These are phyloP conservation scores for Brachionus manjavacas DNA, from an alignment of 1,140 invertebrate genomes.

Conservation along the genomic window DNA sequence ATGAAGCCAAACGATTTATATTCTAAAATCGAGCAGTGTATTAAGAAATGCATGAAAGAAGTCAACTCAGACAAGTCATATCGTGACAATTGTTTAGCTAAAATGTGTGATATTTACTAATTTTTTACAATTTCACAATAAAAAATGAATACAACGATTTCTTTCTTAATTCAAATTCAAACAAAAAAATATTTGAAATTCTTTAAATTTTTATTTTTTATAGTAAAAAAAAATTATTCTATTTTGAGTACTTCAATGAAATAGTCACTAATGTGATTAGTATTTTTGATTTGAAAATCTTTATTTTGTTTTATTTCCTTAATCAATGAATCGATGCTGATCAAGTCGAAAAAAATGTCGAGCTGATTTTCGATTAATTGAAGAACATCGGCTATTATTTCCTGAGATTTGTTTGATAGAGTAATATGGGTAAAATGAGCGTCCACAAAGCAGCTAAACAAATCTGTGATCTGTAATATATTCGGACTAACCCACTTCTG, in stretches of 20 bases:
- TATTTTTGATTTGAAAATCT: constrained; percentile 23
- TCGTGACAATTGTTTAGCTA: constrained; percentile 29
- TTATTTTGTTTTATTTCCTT: constrained; percentile 41
- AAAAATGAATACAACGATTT: neutral
- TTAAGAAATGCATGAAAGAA: constrained; percentile 37
- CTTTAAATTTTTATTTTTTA: constrained; percentile 6
- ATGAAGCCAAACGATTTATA: constrained; percentile 17
- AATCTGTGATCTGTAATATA: constrained; percentile 18
- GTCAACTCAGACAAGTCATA: constrained; percentile 32
- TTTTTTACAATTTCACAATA: neutral
- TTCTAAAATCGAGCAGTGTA: neutral
- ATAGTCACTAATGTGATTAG: constrained; percentile 8
- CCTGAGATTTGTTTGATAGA: constrained; percentile 1
- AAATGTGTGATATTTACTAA: constrained; percentile 40
- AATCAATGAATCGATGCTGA: constrained; percentile 28
- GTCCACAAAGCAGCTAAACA: constrained; percentile 37
- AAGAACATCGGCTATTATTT: constrained; percentile 35
- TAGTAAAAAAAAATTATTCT: neutral
- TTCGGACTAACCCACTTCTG: neutral
- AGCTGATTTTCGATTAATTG: constrained; percentile 38
- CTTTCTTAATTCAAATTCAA: neutral
- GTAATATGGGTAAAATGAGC: constrained; percentile 42
- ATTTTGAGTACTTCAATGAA: constrained; percentile 41
- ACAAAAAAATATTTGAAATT: neutral
- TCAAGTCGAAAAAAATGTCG: constrained; percentile 37